Evolutionary conservation across 2,797 vertebrate genomes (phyloP).

Genomic region (Huso huso): DNA sequence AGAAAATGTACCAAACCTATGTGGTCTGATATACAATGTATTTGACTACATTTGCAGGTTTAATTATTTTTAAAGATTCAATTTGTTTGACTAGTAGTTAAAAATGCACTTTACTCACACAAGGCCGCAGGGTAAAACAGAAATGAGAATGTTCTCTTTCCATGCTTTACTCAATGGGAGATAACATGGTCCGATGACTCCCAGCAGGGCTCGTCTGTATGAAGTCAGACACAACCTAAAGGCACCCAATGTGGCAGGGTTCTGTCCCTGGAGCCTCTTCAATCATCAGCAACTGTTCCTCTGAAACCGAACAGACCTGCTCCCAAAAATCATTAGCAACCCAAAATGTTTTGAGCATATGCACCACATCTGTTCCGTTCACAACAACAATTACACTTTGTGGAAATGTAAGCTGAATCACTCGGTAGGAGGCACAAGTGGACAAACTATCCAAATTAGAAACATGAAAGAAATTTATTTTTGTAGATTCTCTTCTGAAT

Average conservation of each 20-base stretch:
- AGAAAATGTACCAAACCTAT: too few relatives aligned
- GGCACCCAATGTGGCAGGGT: not conserved
- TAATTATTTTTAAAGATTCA: too few relatives aligned
- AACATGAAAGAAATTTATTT: too few relatives aligned
- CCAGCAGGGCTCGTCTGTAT: not conserved
- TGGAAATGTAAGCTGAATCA: not conserved
- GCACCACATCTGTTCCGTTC: not conserved
- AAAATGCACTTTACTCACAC: too few relatives aligned
- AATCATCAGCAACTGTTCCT: slow-evolving; percentile 1
- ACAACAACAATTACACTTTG: not conserved
- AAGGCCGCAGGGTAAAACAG: too few relatives aligned
- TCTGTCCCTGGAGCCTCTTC: not conserved
- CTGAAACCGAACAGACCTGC: not conserved
- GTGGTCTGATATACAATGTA: too few relatives aligned
- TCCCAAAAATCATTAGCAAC: not conserved
- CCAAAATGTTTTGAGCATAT: not conserved
- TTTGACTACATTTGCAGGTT: too few relatives aligned
- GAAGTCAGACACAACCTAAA: not conserved
- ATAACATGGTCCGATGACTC: not conserved
- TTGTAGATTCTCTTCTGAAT: too few relatives aligned
- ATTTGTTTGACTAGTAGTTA: too few relatives aligned
- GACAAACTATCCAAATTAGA: too few relatives aligned
- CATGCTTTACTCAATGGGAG: not conserved
- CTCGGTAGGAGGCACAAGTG: not conserved
- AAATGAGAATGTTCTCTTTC: not conserved